Percentiles rank a stretch among this genome's conserved stretches.
Conservation (phyloP, 2,113 vertebrate species). For the Hemibates koningsi region DNA sequence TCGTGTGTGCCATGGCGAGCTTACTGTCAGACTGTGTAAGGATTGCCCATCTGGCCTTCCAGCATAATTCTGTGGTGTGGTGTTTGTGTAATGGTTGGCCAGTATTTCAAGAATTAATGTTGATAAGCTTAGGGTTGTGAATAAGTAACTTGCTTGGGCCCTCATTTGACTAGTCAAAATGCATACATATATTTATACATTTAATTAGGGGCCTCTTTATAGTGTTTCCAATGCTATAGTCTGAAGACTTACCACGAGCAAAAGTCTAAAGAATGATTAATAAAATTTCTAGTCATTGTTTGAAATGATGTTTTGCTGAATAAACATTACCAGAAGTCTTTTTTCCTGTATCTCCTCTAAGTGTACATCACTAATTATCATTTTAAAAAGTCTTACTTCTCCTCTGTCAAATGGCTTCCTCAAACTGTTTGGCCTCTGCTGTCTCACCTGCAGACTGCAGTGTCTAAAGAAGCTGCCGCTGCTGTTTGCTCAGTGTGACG, state of each 20-base stretch:
- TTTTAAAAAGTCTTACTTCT: neutral
- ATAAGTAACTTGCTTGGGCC: too few species aligned
- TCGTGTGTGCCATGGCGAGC: neutral
- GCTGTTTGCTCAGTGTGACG: constrained; percentile 35
- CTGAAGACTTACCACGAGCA: neutral
- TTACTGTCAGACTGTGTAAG: neutral
- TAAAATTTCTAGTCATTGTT: neutral
- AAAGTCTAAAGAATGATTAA: neutral
- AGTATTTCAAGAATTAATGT: neutral
- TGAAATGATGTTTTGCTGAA: neutral
- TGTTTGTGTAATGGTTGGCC: neutral
- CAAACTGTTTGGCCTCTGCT: constrained; percentile 18
- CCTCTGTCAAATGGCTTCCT: neutral
- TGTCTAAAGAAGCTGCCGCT: constrained; percentile 6
- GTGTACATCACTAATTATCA: neutral
- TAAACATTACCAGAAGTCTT: neutral
- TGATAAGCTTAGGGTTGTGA: neutral
- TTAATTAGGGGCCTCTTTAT: neutral
- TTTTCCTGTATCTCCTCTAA: neutral
- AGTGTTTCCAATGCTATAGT: neutral
- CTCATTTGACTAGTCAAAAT: neutral
- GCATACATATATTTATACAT: neutral
- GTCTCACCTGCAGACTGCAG: constrained; percentile 24
- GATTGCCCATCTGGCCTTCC: neutral
- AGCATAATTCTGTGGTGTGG: neutral